Evolutionary conservation across 35 echinoderm and acorn worm species (phyloP), one percentile per base, ranked within the genome.

Genomic region (Eucidaris tribuloides): DNA sequence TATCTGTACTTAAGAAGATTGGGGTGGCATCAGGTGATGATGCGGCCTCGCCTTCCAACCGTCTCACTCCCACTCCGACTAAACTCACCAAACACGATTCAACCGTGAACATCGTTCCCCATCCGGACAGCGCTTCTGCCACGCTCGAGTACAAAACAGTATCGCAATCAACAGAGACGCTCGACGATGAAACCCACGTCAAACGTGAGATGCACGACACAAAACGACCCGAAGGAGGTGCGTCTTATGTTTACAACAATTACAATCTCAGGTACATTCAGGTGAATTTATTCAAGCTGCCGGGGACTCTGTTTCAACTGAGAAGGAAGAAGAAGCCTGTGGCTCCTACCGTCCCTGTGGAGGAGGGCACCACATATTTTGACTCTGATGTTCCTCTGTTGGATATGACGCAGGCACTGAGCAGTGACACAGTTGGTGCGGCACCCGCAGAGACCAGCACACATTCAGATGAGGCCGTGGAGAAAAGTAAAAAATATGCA

Each of bases 181-280:
- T 74, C 68, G 44, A 13, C 68, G 9, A 36, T 74, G 68, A 4
- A n/a, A 40, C 25, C n/a, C 2, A 36, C 7, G 25, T n/a, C 38
- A 5, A n/a, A 52, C 18, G 28, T 0, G 13, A 74, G 38, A 40
- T 14, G 7, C 9, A 13, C 24, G 68, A n/a, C n/a, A 11, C 37
- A 7, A 74, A 38, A 36, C 19, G 44, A 44, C 22, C n/a, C 18
- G 35, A 15, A 44, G 41, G 68, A 14, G 44, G 9, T 18, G 38
- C 36, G 22, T 74, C 68, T 20, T 74, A 74, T 25, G 44, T 74
- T 44, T 74, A 74, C 40, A 74, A 74, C 68, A 74, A 74, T 13
- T 74, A 74, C 68, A 74, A 74, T 40, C 68, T 74, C 68, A 74
- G 44, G 35, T 74, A 74, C 68, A 74, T 74, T 44, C 68, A 74